phyloP scores from a whole-genome alignment of 1,140 invertebrate species.

The Thaumatotibia leucotreta region DNA sequence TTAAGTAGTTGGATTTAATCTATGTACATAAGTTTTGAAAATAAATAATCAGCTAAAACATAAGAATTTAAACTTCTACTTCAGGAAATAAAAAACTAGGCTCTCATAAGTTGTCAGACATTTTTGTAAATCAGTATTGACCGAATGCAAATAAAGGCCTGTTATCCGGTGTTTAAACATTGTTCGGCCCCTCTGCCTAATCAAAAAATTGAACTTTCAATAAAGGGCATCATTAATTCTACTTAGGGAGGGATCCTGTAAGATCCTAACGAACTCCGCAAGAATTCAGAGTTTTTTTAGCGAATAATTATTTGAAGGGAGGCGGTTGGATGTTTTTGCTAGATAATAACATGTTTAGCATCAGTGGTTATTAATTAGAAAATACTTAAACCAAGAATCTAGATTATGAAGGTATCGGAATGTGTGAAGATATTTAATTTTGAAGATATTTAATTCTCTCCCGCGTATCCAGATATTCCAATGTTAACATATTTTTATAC shows the following conservation, averaged over 20 bases:
- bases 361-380: neutral
- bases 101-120: conserved; percentile 27
- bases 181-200: conserved; percentile 44
- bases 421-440: too few relatives aligned
- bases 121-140: conserved; percentile 61
- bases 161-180: conserved; percentile 73
- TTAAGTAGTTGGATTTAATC: too few relatives aligned
- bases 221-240: conserved; percentile 75
- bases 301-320: conserved; percentile 61
- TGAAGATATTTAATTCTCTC: too few relatives aligned
- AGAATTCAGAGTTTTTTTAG: conserved; percentile 66
- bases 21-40: too few relatives aligned
- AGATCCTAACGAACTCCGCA: conserved; percentile 69
- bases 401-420: too few relatives aligned
- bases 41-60: too few relatives aligned
- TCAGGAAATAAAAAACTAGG: conserved; percentile 32
- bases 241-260: conserved; percentile 62
- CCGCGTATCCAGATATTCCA: too few relatives aligned
- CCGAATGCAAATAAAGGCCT: conserved; percentile 70
- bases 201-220: conserved; percentile 73
- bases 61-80: too few relatives aligned
- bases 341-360: neutral
- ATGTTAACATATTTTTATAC: too few relatives aligned
- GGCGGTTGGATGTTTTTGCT: neutral
- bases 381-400: too few relatives aligned